Evolutionary conservation across 1,140 invertebrate genomes (phyloP).

Genomic region (Caenorhabditis elegans): WBcel235 BX284606.5:5095001-5095500

Average conservation of each 20-base stretch:
- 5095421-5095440: slow-evolving; percentile 39
- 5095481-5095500: slow-evolving; percentile 44
- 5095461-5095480: slow-evolving; percentile 51
- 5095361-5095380: slow-evolving; percentile 46
- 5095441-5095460: slow-evolving; percentile 35
- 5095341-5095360: slow-evolving; percentile 39
- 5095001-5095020: slow-evolving; percentile 51
- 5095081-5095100: slow-evolving; percentile 22
- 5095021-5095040: slow-evolving; percentile 46
- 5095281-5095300: slow-evolving; percentile 31
- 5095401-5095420: neutral
- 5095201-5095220: neutral
- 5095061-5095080: slow-evolving; percentile 41
- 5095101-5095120: slow-evolving; percentile 52
- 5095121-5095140: slow-evolving; percentile 48
- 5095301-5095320: neutral
- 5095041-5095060: slow-evolving; percentile 42
- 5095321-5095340: neutral
- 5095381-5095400: slow-evolving; percentile 44
- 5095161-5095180: slow-evolving; percentile 40
- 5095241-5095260: slow-evolving; percentile 44
- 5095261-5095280: slow-evolving; percentile 35
- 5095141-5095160: slow-evolving; percentile 51
- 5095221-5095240: slow-evolving; percentile 37
- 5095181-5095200: slow-evolving; percentile 37